These are phyloP conservation scores for Eretmochelys imbricata DNA, from an alignment of 2,113 vertebrate species.

Conservation along the genomic window DNA sequence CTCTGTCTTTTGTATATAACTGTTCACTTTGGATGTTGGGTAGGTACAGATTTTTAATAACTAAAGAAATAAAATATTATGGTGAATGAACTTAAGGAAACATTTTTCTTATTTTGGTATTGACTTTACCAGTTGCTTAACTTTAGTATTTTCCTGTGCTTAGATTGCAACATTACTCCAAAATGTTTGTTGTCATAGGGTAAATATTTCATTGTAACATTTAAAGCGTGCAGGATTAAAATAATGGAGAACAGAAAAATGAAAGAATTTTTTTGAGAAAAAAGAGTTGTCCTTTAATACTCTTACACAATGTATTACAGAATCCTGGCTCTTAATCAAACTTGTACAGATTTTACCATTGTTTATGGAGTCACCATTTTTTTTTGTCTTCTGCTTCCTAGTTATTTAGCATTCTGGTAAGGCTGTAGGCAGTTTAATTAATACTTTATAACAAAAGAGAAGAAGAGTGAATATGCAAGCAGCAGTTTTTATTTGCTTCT, in stretches of 20 bases:
- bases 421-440: not conserved
- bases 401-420: constrained; percentile 5
- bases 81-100: not conserved
- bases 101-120: not conserved
- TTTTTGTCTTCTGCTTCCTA: not conserved
- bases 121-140: not conserved
- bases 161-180: not conserved
- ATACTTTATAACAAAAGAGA: not conserved
- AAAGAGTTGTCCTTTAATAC: not conserved
- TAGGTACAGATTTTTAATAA: not conserved
- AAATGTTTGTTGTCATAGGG: not conserved
- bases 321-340: not conserved
- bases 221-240: not conserved
- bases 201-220: not conserved
- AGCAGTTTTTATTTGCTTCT: not conserved
- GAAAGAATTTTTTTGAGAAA: not conserved
- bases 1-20: not conserved
- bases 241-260: not conserved
- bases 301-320: not conserved
- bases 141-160: not conserved
- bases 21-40: not conserved
- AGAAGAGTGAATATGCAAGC: not conserved
- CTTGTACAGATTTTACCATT: not conserved
- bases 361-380: not conserved
- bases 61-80: not conserved